These are phyloP conservation scores for Pseudomyrmex concolor DNA, from an alignment of 1,140 invertebrate species.

Conservation along the genomic window DNA sequence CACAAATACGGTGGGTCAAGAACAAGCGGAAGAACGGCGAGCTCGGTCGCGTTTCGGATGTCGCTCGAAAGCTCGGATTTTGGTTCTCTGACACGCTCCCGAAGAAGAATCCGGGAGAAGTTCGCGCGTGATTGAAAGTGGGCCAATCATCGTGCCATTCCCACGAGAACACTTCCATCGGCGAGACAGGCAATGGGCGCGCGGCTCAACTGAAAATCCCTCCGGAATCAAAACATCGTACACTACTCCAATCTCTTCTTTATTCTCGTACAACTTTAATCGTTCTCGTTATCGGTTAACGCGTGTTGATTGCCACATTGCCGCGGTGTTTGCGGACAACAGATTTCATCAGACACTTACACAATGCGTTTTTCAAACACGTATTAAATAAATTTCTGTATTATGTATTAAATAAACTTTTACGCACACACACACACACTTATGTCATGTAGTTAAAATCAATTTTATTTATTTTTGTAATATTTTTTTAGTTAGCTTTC, in stretches of 20 bases:
- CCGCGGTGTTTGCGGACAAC: too few species aligned
- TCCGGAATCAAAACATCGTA: conserved; percentile 33
- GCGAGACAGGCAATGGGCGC: not conserved
- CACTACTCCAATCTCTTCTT: not conserved
- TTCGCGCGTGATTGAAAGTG: conserved; percentile 16
- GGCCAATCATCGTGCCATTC: conserved; percentile 30
- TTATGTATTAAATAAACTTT: too few species aligned
- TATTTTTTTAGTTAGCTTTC: too few species aligned
- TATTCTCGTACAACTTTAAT: not conserved
- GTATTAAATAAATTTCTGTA: too few species aligned
- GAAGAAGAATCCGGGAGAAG: conserved; percentile 6
- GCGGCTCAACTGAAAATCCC: not conserved
- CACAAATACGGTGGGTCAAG: conserved; percentile 1
- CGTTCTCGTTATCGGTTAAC: too few species aligned
- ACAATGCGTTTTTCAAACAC: not conserved
- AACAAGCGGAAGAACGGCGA: not conserved
- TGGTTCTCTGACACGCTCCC: not conserved
- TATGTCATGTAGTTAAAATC: too few species aligned
- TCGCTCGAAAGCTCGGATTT: conserved; percentile 3
- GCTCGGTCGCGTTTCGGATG: not conserved
- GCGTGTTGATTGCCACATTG: too few species aligned
- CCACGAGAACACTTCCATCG: not conserved
- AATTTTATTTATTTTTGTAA: too few species aligned
- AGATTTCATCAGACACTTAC: not conserved
- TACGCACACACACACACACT: too few species aligned